A percentile compares a stretch with the other conserved stretches of the same genome.
Conservation (phyloP, 1,140 invertebrate genomes). For the Pogonus chalceus region DNA sequence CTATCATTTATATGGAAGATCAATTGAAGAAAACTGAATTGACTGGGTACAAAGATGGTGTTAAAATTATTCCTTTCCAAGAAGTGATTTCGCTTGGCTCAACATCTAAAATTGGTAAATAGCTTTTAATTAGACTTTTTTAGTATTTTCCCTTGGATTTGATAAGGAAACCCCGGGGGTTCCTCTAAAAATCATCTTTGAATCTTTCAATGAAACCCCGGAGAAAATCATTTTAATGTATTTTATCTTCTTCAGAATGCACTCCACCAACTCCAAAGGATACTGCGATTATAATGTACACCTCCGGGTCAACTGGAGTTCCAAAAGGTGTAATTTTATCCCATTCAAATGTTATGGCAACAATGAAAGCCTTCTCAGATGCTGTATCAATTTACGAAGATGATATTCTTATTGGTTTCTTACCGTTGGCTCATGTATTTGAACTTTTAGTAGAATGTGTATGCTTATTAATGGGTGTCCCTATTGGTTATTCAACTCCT, state of each 20-base stretch:
- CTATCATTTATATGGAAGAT: constrained; percentile 83
- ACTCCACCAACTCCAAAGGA: constrained; percentile 58
- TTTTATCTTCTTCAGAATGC: constrained; percentile 40
- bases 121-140: too few relatives aligned
- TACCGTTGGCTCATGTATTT: constrained; percentile 95
- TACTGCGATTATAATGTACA: constrained; percentile 93
- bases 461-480: constrained; percentile 70
- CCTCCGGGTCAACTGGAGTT: constrained; percentile 85
- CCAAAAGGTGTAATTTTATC: constrained; percentile 81
- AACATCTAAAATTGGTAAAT: constrained; percentile 29
- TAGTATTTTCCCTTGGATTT: too few relatives aligned
- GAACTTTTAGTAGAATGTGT: constrained; percentile 77
- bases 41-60: constrained; percentile 54
- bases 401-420: constrained; percentile 88
- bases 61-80: constrained; percentile 54
- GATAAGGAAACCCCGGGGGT: too few relatives aligned
- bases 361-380: constrained; percentile 79
- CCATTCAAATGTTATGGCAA: constrained; percentile 83
- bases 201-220: too few relatives aligned
- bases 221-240: too few relatives aligned
- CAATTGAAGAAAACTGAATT: constrained; percentile 61
- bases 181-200: too few relatives aligned
- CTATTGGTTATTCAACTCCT: constrained; percentile 93
- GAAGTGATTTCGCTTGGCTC: constrained; percentile 41
- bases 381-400: constrained; percentile 57